Conservation (phyloP, 1,140 invertebrate genomes). For the Ips nitidus region DNA sequence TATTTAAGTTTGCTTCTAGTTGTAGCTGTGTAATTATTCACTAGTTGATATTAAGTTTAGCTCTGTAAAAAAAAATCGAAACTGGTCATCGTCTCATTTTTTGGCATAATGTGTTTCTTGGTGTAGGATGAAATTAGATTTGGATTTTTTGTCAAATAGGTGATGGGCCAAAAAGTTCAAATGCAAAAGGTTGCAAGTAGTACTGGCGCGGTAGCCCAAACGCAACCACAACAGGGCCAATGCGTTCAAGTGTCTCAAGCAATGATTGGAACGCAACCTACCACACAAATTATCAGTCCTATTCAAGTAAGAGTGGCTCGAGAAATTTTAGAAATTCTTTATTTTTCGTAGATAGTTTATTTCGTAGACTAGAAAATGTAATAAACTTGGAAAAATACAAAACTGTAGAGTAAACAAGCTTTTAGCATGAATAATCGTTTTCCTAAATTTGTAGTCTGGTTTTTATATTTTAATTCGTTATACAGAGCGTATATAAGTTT, state of each 20-base stretch:
- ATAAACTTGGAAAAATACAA: too few species aligned
- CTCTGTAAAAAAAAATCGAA: too few species aligned
- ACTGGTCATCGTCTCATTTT: too few species aligned
- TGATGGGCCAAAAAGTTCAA: constrained; percentile 59
- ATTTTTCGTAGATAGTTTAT: not conserved
- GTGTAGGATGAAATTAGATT: too few species aligned
- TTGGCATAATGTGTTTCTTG: too few species aligned
- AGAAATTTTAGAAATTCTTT: not conserved
- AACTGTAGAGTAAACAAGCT: not conserved
- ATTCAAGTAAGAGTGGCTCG: constrained; percentile 54
- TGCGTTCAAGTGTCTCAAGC: constrained; percentile 69
- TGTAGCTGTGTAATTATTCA: too few species aligned
- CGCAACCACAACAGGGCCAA: constrained; percentile 56
- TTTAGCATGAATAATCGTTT: not conserved
- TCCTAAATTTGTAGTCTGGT: too few species aligned
- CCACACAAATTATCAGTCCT: constrained; percentile 66
- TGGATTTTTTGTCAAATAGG: constrained; percentile 37
- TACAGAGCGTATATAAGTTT: too few species aligned
- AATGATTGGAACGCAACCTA: constrained; percentile 59
- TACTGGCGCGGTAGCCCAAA: constrained; percentile 51
- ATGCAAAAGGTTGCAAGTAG: constrained; percentile 57
- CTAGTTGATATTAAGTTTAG: too few species aligned
- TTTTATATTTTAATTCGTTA: too few species aligned
- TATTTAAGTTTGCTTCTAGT: too few species aligned
- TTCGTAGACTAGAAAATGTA: not conserved